Evolutionary conservation across 2,797 vertebrate species (phyloP).

Genomic region (Valencia hispanica): DNA sequence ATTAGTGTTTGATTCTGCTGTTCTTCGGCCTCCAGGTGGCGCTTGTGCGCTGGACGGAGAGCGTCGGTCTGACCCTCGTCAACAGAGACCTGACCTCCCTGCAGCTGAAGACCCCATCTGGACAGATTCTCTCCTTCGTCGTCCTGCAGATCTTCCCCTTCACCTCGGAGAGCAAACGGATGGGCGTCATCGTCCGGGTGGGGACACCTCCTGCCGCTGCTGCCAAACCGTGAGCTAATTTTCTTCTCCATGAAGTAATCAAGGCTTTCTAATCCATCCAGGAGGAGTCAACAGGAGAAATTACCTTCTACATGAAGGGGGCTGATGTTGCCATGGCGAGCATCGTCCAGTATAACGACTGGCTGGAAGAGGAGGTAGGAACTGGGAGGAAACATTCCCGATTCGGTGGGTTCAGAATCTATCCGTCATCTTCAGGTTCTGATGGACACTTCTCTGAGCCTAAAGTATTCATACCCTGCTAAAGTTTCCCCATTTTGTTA

Average conservation of each 20-base stretch:
- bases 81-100: slow-evolving; percentile 92
- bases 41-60: slow-evolving; percentile 95
- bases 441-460: no score
- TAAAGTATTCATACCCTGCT: not conserved
- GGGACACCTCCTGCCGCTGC: not conserved
- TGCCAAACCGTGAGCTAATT: not conserved
- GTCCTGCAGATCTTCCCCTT: slow-evolving; percentile 98
- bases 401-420: no score
- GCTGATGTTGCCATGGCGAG: slow-evolving; percentile 95
- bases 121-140: slow-evolving; percentile 91
- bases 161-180: slow-evolving; percentile 97
- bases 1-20: not conserved
- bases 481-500: no score
- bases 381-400: no score
- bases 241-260: not conserved
- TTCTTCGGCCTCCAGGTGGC: slow-evolving; percentile 82
- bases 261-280: slow-evolving; percentile 49
- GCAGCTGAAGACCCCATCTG: slow-evolving; percentile 92
- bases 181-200: slow-evolving; percentile 97
- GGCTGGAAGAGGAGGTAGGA: slow-evolving; percentile 96
- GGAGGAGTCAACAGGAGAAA: slow-evolving; percentile 95
- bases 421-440: no score
- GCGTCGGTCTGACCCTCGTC: slow-evolving; percentile 94
- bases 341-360: slow-evolving; percentile 98
- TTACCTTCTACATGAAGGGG: slow-evolving; percentile 98